phyloP scores from a whole-genome alignment of 2,113 vertebrate genomes.

The Aramus guarauna region DNA sequence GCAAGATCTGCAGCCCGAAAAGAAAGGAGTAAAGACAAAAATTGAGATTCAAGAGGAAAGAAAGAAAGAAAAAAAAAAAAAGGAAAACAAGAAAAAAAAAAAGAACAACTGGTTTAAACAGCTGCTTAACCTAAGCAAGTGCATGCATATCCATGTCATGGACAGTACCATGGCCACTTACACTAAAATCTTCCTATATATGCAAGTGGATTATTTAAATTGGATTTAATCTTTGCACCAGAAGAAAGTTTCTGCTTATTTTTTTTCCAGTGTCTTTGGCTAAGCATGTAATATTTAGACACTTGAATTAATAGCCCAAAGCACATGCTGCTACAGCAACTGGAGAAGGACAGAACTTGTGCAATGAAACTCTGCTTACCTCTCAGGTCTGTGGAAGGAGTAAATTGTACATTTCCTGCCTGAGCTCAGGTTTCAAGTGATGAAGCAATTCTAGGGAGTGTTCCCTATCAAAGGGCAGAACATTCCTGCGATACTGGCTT shows the following conservation, averaged over 20 bases:
- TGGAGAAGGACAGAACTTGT: slow-evolving; percentile 1
- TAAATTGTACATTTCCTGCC: background rate
- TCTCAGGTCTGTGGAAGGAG: slow-evolving; percentile 6
- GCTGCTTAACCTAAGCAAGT: background rate
- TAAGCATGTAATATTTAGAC: background rate
- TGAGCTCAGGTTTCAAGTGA: slow-evolving; percentile 35
- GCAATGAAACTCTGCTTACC: background rate
- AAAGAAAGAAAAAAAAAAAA: background rate
- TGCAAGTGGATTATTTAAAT: background rate
- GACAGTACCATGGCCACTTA: background rate
- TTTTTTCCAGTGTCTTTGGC: background rate
- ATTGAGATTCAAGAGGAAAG: background rate
- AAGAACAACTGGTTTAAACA: background rate
- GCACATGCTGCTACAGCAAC: background rate
- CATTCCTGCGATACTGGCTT: slow-evolving; percentile 47
- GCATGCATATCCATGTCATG: background rate
- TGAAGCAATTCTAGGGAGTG: slow-evolving; percentile 62
- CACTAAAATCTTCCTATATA: background rate
- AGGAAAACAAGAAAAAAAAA: background rate
- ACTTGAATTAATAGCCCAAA: background rate
- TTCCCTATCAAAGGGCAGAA: slow-evolving; percentile 45
- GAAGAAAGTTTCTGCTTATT: background rate
- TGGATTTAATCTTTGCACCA: background rate
- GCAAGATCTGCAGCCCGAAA: background rate
- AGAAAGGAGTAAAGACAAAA: background rate